These are phyloP conservation scores for Campylomormyrus numenius DNA, from an alignment of 2,113 vertebrate genomes.

Conservation along the genomic window DNA sequence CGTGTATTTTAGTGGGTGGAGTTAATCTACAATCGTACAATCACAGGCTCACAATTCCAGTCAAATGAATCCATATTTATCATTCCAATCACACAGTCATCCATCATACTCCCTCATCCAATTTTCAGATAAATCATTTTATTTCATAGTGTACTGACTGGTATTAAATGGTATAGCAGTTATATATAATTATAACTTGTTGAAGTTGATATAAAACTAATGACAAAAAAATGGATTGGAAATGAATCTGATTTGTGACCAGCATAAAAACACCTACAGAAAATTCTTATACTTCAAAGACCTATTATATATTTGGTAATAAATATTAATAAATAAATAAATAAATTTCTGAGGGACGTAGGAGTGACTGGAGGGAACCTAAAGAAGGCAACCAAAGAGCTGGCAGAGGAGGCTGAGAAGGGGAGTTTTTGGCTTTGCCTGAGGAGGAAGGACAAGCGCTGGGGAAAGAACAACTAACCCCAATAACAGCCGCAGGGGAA, in stretches of 20 bases:
- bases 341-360: too few species aligned
- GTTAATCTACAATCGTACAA: neutral
- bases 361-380: too few species aligned
- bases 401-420: too few species aligned
- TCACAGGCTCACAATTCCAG: neutral
- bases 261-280: neutral
- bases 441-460: too few species aligned
- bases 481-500: too few species aligned
- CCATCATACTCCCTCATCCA: neutral
- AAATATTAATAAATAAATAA: neutral
- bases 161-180: neutral
- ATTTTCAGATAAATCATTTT: neutral
- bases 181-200: neutral
- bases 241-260: neutral
- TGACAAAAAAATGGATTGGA: neutral
- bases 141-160: neutral
- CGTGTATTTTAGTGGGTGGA: neutral
- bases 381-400: too few species aligned
- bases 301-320: neutral
- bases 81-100: neutral
- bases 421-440: too few species aligned
- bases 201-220: neutral
- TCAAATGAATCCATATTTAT: neutral
- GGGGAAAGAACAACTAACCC: too few species aligned
- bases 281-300: neutral